A percentile compares a stretch with the other conserved stretches of the same genome.
These are phyloP conservation scores for Xestia rhomboidea DNA, from an alignment of 2,888 invertebrate species.

Conservation along the genomic window DNA sequence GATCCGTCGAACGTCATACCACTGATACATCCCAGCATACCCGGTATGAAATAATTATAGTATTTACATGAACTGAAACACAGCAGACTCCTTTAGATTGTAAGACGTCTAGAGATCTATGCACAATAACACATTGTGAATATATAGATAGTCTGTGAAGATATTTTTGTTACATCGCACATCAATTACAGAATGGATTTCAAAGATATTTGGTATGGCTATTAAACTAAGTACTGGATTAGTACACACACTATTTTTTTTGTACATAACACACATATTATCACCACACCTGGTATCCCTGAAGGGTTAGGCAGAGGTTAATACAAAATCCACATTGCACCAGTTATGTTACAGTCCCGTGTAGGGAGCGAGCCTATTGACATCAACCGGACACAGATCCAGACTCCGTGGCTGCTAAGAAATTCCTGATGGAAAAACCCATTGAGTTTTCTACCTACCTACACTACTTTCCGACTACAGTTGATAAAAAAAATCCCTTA, in stretches of 20 bases:
- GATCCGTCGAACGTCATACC: slow-evolving; percentile 6
- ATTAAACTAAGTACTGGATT: neutral
- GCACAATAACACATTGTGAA: neutral
- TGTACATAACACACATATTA: too few species aligned
- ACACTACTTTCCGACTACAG: too few species aligned
- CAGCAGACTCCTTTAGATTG: neutral
- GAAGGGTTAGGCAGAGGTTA: too few species aligned
- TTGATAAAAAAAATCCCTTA: neutral
- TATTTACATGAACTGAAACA: slow-evolving; percentile 1
- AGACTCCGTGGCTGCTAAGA: too few species aligned
- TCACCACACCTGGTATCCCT: too few species aligned
- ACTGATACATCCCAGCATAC: neutral
- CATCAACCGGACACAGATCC: too few species aligned
- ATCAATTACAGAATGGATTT: neutral
- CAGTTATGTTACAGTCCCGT: too few species aligned
- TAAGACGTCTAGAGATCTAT: neutral
- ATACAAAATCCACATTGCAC: too few species aligned
- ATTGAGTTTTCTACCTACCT: too few species aligned
- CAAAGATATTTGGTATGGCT: neutral
- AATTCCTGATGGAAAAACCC: too few species aligned
- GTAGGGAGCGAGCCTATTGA: too few species aligned
- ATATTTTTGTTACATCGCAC: neutral
- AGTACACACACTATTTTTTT: too few species aligned
- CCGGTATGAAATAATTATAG: neutral
- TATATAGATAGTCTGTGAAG: neutral